phyloP scores from a whole-genome alignment of 1,140 invertebrate species.

The Cylas formicarius region DNA sequence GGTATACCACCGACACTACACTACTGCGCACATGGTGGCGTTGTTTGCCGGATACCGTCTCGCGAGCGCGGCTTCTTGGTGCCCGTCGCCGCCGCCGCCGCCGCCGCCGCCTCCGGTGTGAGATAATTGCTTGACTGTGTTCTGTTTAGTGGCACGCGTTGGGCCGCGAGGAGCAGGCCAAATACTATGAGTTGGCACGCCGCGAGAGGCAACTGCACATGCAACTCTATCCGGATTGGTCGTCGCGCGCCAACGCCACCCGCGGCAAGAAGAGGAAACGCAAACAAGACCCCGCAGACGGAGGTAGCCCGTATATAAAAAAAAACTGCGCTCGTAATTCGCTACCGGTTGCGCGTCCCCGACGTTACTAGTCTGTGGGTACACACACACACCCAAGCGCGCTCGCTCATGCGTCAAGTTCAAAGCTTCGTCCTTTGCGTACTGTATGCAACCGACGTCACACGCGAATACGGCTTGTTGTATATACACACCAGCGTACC shows the following conservation, averaged over 20 bases:
- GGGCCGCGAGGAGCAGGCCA: conserved; percentile 96
- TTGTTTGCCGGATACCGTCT: too few species aligned
- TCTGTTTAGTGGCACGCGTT: conserved; percentile 91
- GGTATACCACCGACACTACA: too few species aligned
- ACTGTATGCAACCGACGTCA: too few species aligned
- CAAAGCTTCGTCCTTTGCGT: too few species aligned
- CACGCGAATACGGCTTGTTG: too few species aligned
- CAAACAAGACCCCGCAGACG: conserved; percentile 96
- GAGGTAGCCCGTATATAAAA: too few species aligned
- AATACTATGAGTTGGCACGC: conserved; percentile 98
- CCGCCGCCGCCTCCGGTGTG: conserved; percentile 28
- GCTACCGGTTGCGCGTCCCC: too few species aligned
- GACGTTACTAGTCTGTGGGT: too few species aligned
- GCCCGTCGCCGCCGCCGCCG: conserved; percentile 26
- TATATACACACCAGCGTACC: too few species aligned
- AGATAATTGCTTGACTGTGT: conserved; percentile 35
- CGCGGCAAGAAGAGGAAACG: conserved; percentile 98
- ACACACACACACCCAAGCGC: too few species aligned
- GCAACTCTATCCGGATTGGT: conserved; percentile 99
- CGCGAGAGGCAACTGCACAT: conserved; percentile 97
- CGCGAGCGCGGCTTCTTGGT: conserved; percentile 39
- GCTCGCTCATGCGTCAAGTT: too few species aligned
- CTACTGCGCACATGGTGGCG: conserved; percentile 23
- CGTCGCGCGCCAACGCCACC: conserved; percentile 93
- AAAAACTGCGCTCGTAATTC: conserved; percentile 27